Evolutionary conservation across 2,888 invertebrate species (phyloP), one percentile per base, ranked within the genome.

Genomic region (Lydus trimaculatus): DNA sequence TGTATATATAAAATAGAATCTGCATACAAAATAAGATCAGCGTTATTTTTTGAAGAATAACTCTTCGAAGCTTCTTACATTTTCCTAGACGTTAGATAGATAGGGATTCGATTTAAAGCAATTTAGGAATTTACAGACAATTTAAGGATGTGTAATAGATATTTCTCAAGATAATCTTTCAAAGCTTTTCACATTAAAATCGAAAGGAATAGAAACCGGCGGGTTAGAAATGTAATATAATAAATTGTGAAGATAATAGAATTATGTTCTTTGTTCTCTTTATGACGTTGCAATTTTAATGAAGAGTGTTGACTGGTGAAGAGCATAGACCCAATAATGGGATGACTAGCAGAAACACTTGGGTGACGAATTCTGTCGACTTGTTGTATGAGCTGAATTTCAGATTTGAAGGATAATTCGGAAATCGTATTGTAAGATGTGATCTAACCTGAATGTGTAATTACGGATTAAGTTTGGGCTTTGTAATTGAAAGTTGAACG

Each of bases 81-180:
- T 56, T 56, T 56, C 25, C 25, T 28, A 15, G 7, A 28, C 25
- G 39, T 61, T 25, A 31, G 39, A 39, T 69, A 75, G 71, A 71
- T 73, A 73, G 71, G 66, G 69, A 69, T 63, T 58, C 66, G 61
- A 60, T 66, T 72, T 67, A 63, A 65, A 64, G 68, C 70, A 68
- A 71, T 71, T 71, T 66, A 59, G 65, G 62, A 64, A 52, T 62
- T 62, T 65, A 56, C 39, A 48, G 59, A 58, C 56, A 64, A 64
- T 64, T 36, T 64, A 33, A 58, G 31, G 15, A 52, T 56, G 23
- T 63, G 61, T 61, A 69, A 69, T 69, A 33, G 69, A 69, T 63
- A 62, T 61, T 69, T 65, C 61, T 58, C 58, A 62, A 65, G 60
- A 52, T 33, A 31, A 20, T 61, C 33, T 33, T 61, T 9, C 64